These are phyloP conservation scores for Abrostola triplasia DNA, from an alignment of 2,888 invertebrate genomes.

Conservation along the genomic window DNA sequence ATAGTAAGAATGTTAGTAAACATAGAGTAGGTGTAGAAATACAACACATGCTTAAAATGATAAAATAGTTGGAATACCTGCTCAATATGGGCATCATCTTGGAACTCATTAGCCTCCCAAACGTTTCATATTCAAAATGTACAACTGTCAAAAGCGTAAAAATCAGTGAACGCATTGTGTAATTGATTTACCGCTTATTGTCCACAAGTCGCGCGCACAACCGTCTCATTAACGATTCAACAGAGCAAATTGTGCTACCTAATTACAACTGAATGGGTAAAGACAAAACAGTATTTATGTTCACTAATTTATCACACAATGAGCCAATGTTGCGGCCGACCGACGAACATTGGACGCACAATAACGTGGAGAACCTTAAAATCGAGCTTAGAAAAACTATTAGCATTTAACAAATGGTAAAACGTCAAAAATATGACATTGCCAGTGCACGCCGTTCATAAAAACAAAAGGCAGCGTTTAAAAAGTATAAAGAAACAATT, in stretches of 20 bases:
- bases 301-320: slow-evolving; percentile 86
- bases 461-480: slow-evolving; percentile 74
- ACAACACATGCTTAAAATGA: slow-evolving; percentile 32
- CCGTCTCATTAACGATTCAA: slow-evolving; percentile 84
- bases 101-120: slow-evolving; percentile 48
- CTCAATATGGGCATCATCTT: slow-evolving; percentile 44
- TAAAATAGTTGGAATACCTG: slow-evolving; percentile 51
- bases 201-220: slow-evolving; percentile 70
- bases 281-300: slow-evolving; percentile 88
- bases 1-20: slow-evolving; percentile 31
- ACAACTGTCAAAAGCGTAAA: slow-evolving; percentile 66
- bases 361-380: slow-evolving; percentile 76
- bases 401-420: slow-evolving; percentile 74
- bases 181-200: slow-evolving; percentile 84
- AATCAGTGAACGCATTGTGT: slow-evolving; percentile 71
- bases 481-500: slow-evolving; percentile 83
- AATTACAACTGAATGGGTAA: slow-evolving; percentile 83
- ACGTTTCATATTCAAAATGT: slow-evolving; percentile 63
- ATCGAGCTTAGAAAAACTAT: slow-evolving; percentile 80
- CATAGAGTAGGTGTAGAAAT: slow-evolving; percentile 31
- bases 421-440: slow-evolving; percentile 72
- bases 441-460: slow-evolving; percentile 72
- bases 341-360: slow-evolving; percentile 63
- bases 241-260: slow-evolving; percentile 87
- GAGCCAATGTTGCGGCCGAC: slow-evolving; percentile 81